Base-by-base conservation (phyloP, 2,113 vertebrate genomes). In the Heterochromis multidens region DNA sequence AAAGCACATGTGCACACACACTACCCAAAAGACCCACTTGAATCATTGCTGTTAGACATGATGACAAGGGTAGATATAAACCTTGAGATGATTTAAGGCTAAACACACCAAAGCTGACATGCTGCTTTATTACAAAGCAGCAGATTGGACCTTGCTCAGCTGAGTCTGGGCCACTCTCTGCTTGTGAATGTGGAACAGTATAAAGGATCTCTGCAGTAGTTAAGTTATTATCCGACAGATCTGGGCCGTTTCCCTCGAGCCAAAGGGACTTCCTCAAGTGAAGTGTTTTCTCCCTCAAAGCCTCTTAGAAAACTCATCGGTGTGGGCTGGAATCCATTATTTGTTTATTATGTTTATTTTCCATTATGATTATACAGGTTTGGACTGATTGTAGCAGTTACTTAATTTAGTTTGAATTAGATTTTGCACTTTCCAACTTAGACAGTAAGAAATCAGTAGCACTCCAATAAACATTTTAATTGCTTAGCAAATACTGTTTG, bases 241-340 rank as follows among this genome's bases (percentile, higher is more conserved):
- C 79, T 90, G 84, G 88, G 88, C 83, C 85, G 43, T 85, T 86
- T 92, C 90, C 84, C 84, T 14, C 13, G 86, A 77, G 88, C 29
- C 61, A 57, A 11, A 84, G 67, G 84, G 59, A 59, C 81, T 90
- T 88, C 85, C 82, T 89, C 60, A 33, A 37, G 25, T 58, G 5
- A 70, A 77, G 54, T 17, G 67, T 81, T 76, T 81, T 84, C 56
- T 83, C 19, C 13, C 33, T 43, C 56, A 35, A 43, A 80, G 10
- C 7, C 31, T 74, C 43, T 54, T 4, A 1, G 57, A 46, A 5
- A 46, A 46, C 25, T 72, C 67, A 29, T 72, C 67, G 49, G 6
- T 29, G 19, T 13, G 21, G 5, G 27, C 67, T 49, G 25, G 16
- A 52, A 49, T 49, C 67, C 25, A 72, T 25, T 17, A 43, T 67